phyloP scores from a whole-genome alignment of 2,797 vertebrate genomes.

The Cryptoblepharus egeriae region DNA sequence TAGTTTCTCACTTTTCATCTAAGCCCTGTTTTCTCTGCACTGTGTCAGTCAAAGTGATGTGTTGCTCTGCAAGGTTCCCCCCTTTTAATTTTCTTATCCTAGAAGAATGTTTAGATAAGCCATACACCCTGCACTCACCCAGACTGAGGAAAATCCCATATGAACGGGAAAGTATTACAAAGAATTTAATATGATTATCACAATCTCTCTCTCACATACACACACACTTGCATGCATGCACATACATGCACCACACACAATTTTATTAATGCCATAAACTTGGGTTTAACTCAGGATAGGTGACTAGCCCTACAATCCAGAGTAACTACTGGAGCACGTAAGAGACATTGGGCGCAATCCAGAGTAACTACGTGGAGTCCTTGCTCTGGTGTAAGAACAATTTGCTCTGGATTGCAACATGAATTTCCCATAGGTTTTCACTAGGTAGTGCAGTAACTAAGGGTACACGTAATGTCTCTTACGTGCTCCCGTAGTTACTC shows the following conservation, averaged over 20 bases:
- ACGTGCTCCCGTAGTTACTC: too few species aligned
- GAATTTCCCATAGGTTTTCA: too few species aligned
- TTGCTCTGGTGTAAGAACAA: too few species aligned
- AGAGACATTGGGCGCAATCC: too few species aligned
- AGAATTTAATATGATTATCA: conserved; percentile 74
- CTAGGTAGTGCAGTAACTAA: too few species aligned
- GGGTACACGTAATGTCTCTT: too few species aligned
- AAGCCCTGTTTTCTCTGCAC: conserved; percentile 34
- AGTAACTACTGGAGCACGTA: too few species aligned
- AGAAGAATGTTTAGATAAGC: conserved; percentile 54
- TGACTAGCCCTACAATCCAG: too few species aligned
- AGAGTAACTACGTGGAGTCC: too few species aligned
- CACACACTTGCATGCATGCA: conserved; percentile 27
- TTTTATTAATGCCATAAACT: conserved; percentile 30
- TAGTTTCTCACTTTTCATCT: conserved; percentile 22
- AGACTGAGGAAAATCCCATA: conserved; percentile 55
- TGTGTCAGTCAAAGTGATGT: conserved; percentile 31
- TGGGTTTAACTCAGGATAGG: conserved; percentile 67
- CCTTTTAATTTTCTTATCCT: conserved; percentile 14
- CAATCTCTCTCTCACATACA: conserved; percentile 57
- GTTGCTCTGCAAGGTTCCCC: neutral
- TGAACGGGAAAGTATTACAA: conserved; percentile 70
- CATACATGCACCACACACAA: conserved; percentile 4
- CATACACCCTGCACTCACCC: conserved; percentile 22
- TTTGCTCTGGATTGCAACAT: too few species aligned